Conservation (phyloP, 2,888 invertebrate genomes). For the Megastigmus dorsalis region DNA sequence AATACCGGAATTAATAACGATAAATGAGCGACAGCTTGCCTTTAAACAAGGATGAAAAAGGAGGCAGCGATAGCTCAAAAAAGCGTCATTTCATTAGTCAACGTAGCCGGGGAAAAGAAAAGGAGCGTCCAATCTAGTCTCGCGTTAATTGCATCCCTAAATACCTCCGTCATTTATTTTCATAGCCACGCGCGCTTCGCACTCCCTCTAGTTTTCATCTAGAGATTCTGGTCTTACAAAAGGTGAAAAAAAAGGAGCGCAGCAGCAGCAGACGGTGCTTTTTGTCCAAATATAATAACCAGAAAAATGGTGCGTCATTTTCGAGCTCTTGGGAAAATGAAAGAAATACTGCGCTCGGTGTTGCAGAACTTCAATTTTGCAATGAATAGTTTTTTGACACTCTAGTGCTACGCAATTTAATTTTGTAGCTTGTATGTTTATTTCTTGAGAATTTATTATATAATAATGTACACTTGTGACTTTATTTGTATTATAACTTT, state of each 20-base stretch:
- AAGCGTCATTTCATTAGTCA: neutral
- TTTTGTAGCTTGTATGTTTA: neutral
- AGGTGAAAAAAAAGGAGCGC: neutral
- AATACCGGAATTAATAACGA: too few species aligned
- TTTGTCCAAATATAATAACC: neutral
- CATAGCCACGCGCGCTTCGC: neutral
- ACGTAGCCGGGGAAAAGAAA: neutral
- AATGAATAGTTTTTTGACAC: neutral
- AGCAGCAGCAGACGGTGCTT: neutral
- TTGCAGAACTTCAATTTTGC: too few species aligned
- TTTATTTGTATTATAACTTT: too few species aligned
- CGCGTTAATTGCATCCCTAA: slow-evolving; percentile 39
- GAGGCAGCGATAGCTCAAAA: too few species aligned
- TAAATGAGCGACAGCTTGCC: too few species aligned
- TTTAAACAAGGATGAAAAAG: too few species aligned
- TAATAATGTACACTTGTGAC: too few species aligned
- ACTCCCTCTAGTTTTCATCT: neutral
- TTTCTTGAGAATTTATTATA: neutral
- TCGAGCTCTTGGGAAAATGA: neutral
- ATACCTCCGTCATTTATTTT: slow-evolving; percentile 33
- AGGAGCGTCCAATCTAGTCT: slow-evolving; percentile 12
- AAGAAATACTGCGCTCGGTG: neutral
- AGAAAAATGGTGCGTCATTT: neutral
- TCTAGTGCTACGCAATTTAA: neutral
- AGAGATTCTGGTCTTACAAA: neutral